Evolutionary conservation across 2,888 invertebrate genomes (phyloP).

Genomic region (Nephrotoma flavescens): DNA sequence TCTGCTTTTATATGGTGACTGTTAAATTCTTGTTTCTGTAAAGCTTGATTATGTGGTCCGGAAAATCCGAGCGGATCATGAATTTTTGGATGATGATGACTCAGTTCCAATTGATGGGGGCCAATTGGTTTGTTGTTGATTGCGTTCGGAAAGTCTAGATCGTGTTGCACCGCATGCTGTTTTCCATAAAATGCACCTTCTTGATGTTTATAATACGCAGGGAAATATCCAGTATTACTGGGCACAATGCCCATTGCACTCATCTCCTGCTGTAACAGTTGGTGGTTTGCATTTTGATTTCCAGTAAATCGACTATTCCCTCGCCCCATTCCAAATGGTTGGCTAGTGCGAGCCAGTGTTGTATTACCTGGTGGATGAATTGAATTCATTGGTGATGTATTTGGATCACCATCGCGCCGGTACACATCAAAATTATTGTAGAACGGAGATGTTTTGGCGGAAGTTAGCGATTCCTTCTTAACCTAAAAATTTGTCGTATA

Average conservation of each 20-base stretch:
- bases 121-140: not conserved
- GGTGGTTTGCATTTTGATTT: slow-evolving; percentile 4
- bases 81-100: not conserved
- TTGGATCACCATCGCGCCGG: slow-evolving; percentile 13
- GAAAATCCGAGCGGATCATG: not conserved
- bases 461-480: slow-evolving; percentile 20
- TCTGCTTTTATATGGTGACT: slow-evolving; percentile 19
- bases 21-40: slow-evolving; percentile 17
- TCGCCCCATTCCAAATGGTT: slow-evolving; percentile 3
- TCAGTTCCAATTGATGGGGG: not conserved
- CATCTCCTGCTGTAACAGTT: not conserved
- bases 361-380: slow-evolving; percentile 6
- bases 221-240: slow-evolving; percentile 23
- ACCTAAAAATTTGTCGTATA: not conserved
- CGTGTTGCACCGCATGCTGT: slow-evolving; percentile 13
- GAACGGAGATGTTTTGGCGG: slow-evolving; percentile 28
- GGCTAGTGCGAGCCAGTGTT: not conserved
- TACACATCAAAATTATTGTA: slow-evolving; percentile 25
- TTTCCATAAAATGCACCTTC: slow-evolving; percentile 8
- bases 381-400: slow-evolving; percentile 9
- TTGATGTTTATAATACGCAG: slow-evolving; percentile 23
- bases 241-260: not conserved
- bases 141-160: not conserved
- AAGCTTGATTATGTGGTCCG: slow-evolving; percentile 9
- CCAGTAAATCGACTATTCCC: not conserved